Evolutionary conservation across 2,113 vertebrate species (phyloP), one percentile per base, ranked within the genome.

Genomic region (Eulacestoma nigropectus): DNA sequence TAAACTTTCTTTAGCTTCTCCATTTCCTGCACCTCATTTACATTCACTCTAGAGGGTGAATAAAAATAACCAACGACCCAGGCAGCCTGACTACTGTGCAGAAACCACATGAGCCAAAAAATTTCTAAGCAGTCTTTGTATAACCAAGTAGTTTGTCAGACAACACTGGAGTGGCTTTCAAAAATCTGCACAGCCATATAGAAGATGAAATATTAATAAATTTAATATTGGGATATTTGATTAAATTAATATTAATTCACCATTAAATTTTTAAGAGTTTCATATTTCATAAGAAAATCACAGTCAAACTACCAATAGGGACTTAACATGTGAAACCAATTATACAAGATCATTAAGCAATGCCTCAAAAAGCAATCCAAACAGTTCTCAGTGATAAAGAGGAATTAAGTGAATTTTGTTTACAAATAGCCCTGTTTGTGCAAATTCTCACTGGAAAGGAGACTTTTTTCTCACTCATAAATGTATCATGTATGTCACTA

Each of bases 191-290:
- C 53, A 93, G 91, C 96, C 91, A 65, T 72, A 80, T 50, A 93
- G 84, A 65, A 96, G 67, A 98, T 97, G 53, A 98, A 98, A 97
- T 96, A 98, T 97, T 97, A 93, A 98, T 97, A 75, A 18, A 52
- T 89, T 63, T 95, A 92, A 96, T 95, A 97, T 96, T 97, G 96
- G 97, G 97, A 96, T 96, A 97, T 95, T 97, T 97, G 30, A 97
- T 97, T 97, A 97, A 98, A 98, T 98, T 97, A 97, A 98, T 97
- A 97, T 97, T 98, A 96, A 97, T 96, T 93, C 93, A 96, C 25
- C 56, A 97, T 97, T 96, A 97, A 97, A 95, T 85, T 97, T 98
- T 97, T 95, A 97, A 96, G 62, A 92, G 93, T 92, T 97, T 97
- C 96, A 92, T 97, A 97, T 97, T 98, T 97, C 94, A 96, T 95